phyloP scores from a whole-genome alignment of 1,140 invertebrate species.

The Zaprionus ornatus region DNA sequence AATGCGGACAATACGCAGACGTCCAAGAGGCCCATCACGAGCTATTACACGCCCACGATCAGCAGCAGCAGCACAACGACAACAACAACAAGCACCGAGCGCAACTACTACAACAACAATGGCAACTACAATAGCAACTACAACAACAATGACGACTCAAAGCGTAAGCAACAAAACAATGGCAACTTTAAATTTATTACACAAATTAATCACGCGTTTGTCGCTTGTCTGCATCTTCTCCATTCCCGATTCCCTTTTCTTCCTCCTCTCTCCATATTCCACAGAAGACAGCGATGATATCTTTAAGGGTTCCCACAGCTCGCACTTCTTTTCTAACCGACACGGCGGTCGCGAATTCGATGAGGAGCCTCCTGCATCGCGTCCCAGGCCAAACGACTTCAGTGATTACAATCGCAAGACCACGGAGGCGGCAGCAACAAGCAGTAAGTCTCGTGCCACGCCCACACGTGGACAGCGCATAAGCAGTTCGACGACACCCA shows the following conservation, averaged over 20 bases:
- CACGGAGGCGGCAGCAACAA: slow-evolving; percentile 41
- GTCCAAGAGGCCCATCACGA: slow-evolving; percentile 74
- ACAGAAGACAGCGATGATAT: slow-evolving; percentile 85
- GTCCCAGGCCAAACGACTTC: slow-evolving; percentile 67
- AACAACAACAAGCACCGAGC: slow-evolving; percentile 61
- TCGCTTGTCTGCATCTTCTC: slow-evolving; percentile 5
- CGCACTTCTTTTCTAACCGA: slow-evolving; percentile 87
- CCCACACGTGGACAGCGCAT: slow-evolving; percentile 54
- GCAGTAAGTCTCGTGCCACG: slow-evolving; percentile 52
- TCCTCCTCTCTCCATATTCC: slow-evolving; percentile 4
- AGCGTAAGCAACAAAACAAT: slow-evolving; percentile 74
- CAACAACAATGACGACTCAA: slow-evolving; percentile 76
- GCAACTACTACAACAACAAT: slow-evolving; percentile 62
- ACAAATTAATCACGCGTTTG: slow-evolving; percentile 62
- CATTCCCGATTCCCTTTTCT: slow-evolving; percentile 7
- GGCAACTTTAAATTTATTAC: slow-evolving; percentile 48
- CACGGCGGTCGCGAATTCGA: slow-evolving; percentile 85
- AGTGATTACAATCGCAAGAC: slow-evolving; percentile 71
- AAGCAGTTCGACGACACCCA: neutral
- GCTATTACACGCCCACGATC: slow-evolving; percentile 79
- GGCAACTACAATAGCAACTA: slow-evolving; percentile 48
- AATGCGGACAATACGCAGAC: slow-evolving; percentile 68
- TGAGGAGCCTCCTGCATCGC: slow-evolving; percentile 77
- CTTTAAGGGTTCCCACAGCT: slow-evolving; percentile 86
- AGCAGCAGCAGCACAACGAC: slow-evolving; percentile 54